Conservation (phyloP, 2,888 invertebrate species). For the Teleogryllus oceanicus region DNA sequence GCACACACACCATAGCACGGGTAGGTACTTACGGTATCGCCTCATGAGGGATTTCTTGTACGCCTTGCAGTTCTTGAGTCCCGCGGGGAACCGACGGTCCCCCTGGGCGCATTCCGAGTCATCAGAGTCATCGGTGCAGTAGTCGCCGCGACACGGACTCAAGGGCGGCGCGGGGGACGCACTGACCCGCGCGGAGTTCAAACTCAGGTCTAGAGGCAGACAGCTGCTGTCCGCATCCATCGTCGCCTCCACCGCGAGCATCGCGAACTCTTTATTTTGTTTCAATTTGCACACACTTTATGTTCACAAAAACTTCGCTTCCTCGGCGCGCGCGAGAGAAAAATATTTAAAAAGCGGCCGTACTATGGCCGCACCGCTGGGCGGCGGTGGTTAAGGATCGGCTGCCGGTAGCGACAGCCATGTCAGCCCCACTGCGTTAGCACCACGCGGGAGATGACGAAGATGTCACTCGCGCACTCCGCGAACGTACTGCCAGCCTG, state of each 20-base stretch:
- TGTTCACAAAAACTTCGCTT: neutral
- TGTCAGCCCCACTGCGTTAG: neutral
- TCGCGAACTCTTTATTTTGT: neutral
- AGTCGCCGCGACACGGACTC: constrained; percentile 46
- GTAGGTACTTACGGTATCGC: constrained; percentile 82
- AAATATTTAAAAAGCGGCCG: neutral
- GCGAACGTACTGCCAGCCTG: neutral
- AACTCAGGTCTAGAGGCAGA: constrained; percentile 73
- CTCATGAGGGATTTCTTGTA: constrained; percentile 92
- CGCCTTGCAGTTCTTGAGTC: constrained; percentile 56
- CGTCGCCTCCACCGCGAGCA: constrained; percentile 32
- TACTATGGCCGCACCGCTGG: neutral
- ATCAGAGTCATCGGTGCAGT: constrained; percentile 76
- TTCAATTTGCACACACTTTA: neutral
- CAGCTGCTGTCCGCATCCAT: constrained; percentile 38
- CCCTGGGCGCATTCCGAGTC: constrained; percentile 62
- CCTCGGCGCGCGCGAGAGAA: neutral
- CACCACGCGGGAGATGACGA: neutral
- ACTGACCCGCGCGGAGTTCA: constrained; percentile 44
- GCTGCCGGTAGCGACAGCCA: constrained; percentile 9
- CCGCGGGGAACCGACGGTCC: constrained; percentile 47
- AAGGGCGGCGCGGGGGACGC: constrained; percentile 44
- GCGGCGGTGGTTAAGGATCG: neutral
- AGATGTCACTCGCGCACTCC: constrained; percentile 18
- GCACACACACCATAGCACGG: neutral